These are phyloP conservation scores for Tauraco erythrolophus DNA, from an alignment of 2,113 vertebrate species.

Conservation along the genomic window DNA sequence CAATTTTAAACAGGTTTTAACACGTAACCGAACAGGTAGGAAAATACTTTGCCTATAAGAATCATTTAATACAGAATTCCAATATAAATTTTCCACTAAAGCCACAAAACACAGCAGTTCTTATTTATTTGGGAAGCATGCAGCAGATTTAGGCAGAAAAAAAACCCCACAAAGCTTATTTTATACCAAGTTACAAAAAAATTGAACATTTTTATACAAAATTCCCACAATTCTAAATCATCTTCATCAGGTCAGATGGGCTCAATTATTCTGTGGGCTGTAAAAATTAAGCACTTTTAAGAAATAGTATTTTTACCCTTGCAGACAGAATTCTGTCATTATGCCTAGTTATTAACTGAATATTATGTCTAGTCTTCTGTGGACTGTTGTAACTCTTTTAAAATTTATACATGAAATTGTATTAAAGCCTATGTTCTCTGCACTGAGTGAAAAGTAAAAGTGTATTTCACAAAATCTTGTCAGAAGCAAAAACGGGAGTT, in stretches of 20 bases:
- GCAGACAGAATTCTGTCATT: neutral
- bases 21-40: neutral
- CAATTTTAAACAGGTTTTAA: neutral
- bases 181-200: neutral
- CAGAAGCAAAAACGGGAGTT: neutral
- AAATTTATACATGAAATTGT: neutral
- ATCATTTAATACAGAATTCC: neutral
- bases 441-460: neutral
- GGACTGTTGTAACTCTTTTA: neutral
- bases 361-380: neutral
- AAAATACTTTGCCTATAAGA: neutral
- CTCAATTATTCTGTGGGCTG: neutral
- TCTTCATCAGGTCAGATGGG: neutral
- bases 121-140: neutral
- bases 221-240: neutral
- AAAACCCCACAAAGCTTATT: neutral
- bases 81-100: neutral
- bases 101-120: neutral
- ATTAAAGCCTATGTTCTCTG: neutral
- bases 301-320: neutral
- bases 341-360: neutral
- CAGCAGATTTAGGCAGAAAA: neutral
- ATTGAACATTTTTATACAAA: neutral
- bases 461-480: neutral
- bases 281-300: neutral